Conservation (phyloP, 2,888 invertebrate genomes). For the Halocaridina rubra region DNA sequence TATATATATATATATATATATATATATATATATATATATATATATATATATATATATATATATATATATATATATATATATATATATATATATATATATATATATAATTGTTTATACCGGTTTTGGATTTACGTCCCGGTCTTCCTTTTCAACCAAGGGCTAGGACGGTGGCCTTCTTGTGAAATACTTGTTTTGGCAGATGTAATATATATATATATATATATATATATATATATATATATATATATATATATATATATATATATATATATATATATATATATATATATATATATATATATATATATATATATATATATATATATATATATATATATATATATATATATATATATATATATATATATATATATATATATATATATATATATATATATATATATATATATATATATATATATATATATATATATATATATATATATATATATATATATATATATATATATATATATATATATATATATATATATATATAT, state of each 20-base stretch:
- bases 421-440: not conserved
- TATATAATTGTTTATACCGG: too few species aligned
- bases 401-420: not conserved
- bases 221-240: conserved; percentile 5
- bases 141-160: too few species aligned
- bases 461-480: not conserved
- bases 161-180: too few species aligned
- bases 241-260: not conserved
- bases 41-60: too few species aligned
- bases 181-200: too few species aligned
- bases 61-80: too few species aligned
- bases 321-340: not conserved
- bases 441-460: not conserved
- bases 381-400: not conserved
- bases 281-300: conserved; percentile 12
- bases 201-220: not conserved
- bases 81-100: too few species aligned
- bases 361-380: not conserved
- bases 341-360: not conserved
- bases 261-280: not conserved
- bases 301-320: not conserved
- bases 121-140: too few species aligned
- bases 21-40: too few species aligned
- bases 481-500: conserved; percentile 1
- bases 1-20: too few species aligned